These are phyloP conservation scores for Pogoniulus pusillus DNA, from an alignment of 2,797 vertebrate genomes.

Conservation along the genomic window DNA sequence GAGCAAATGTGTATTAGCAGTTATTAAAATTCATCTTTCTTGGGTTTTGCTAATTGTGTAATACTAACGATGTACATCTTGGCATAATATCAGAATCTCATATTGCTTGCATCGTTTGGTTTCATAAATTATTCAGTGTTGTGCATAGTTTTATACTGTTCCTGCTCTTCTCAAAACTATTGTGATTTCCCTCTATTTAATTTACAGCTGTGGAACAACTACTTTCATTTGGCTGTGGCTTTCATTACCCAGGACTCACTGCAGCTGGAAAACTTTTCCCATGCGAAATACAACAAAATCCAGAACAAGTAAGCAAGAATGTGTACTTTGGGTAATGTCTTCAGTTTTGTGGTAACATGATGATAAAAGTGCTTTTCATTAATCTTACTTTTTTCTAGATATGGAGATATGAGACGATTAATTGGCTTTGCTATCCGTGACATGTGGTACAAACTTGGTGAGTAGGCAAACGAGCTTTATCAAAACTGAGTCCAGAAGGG, in stretches of 20 bases:
- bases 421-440: constrained; percentile 97
- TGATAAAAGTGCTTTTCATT: background rate
- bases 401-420: constrained; percentile 93
- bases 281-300: constrained; percentile 94
- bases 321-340: background rate
- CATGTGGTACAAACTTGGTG: constrained; percentile 98
- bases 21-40: constrained; percentile 55
- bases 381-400: constrained; percentile 73
- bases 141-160: constrained; percentile 43
- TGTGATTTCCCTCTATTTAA: constrained; percentile 50
- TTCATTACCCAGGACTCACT: constrained; percentile 98
- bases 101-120: constrained; percentile 50
- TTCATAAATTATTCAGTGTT: constrained; percentile 73
- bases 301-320: constrained; percentile 87
- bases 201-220: constrained; percentile 98
- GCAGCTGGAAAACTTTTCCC: constrained; percentile 95
- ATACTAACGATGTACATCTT: constrained; percentile 46
- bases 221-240: constrained; percentile 98
- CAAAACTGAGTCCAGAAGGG: background rate
- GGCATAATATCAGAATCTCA: constrained; percentile 48
- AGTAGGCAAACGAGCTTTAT: constrained; percentile 37
- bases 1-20: background rate
- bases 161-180: constrained; percentile 39
- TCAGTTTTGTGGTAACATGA: background rate
- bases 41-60: constrained; percentile 60